These are phyloP conservation scores for Ctenopoma multispine DNA, from an alignment of 2,797 vertebrate species.

Conservation along the genomic window DNA sequence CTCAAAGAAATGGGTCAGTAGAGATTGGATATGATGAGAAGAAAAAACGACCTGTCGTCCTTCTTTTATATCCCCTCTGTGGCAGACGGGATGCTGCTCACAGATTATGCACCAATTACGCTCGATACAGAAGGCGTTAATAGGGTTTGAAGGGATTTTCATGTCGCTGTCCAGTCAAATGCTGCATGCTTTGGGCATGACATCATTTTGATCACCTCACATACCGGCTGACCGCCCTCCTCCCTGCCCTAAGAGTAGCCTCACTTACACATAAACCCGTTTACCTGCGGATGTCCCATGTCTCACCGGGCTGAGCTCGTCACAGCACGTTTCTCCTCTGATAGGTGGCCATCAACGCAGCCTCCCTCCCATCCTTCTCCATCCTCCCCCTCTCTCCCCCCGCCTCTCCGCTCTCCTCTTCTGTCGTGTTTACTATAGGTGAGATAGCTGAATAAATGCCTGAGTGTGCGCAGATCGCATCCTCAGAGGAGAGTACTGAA, in stretches of 20 bases:
- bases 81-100: slow-evolving; percentile 64
- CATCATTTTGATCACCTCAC: slow-evolving; percentile 84
- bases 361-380: slow-evolving; percentile 11
- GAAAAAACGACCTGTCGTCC: slow-evolving; percentile 35
- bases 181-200: slow-evolving; percentile 77
- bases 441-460: slow-evolving; percentile 72
- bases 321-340: slow-evolving; percentile 57
- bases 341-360: slow-evolving; percentile 64
- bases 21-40: slow-evolving; percentile 59
- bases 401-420: slow-evolving; percentile 13
- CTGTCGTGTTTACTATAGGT: slow-evolving; percentile 74
- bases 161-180: slow-evolving; percentile 76
- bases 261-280: slow-evolving; percentile 42
- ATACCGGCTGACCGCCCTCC: slow-evolving; percentile 61
- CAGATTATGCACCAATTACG: slow-evolving; percentile 78
- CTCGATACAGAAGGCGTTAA: slow-evolving; percentile 70
- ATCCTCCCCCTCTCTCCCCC: not conserved
- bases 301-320: slow-evolving; percentile 53
- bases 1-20: slow-evolving; percentile 67
- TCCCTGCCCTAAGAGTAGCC: slow-evolving; percentile 32
- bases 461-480: slow-evolving; percentile 65
- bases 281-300: slow-evolving; percentile 70
- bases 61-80: slow-evolving; percentile 41
- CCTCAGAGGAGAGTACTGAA: slow-evolving; percentile 59
- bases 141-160: slow-evolving; percentile 79